phyloP scores from a whole-genome alignment of 2,113 vertebrate species.

The Lepus europaeus region DNA sequence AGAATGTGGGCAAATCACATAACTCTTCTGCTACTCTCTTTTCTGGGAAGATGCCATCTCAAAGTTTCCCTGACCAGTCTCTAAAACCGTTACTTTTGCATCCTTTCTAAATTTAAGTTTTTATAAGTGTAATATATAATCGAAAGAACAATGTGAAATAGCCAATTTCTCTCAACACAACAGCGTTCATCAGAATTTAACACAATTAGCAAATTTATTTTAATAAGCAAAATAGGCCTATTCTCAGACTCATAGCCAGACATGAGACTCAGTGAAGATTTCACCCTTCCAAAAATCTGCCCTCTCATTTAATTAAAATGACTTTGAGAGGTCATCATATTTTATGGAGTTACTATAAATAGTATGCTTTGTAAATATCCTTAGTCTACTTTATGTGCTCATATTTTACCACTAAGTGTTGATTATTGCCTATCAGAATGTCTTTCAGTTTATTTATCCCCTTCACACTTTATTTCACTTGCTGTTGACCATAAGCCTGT shows the following conservation, averaged over 20 bases:
- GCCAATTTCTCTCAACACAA: background rate
- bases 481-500: background rate
- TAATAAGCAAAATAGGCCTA: conserved; percentile 33
- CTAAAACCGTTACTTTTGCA: conserved; percentile 5
- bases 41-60: background rate
- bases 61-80: background rate
- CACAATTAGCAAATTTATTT: background rate
- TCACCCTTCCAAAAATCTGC: background rate
- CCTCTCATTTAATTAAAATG: conserved; percentile 43
- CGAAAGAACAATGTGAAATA: conserved; percentile 11
- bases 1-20: background rate
- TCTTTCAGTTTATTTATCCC: background rate
- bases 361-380: background rate
- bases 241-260: background rate
- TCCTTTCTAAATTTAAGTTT: conserved; percentile 8
- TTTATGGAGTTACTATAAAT: background rate
- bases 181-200: background rate
- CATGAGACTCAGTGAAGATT: background rate
- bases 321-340: no score
- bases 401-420: conserved; percentile 29
- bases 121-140: background rate
- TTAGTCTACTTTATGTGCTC: background rate
- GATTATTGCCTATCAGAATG: conserved; percentile 13
- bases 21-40: background rate
- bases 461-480: conserved; percentile 29